Percentiles rank a stretch among this genome's conserved stretches.
phyloP scores from a whole-genome alignment of 2,888 invertebrate genomes.

The Caenorhabditis japonica region DNA sequence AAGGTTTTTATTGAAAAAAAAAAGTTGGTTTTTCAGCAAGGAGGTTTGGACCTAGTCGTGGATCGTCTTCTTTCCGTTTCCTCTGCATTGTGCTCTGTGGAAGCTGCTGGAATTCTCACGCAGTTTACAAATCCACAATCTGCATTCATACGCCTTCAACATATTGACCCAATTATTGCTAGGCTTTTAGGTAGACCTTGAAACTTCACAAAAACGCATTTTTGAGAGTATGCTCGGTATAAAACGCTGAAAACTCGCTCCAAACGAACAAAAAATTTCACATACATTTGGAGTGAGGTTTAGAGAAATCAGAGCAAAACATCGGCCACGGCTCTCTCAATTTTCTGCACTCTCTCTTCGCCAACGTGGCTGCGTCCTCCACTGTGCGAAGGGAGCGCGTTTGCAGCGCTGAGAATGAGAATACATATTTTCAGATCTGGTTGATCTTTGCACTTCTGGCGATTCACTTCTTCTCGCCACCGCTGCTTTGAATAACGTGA shows the following conservation, averaged over 20 bases:
- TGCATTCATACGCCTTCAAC: constrained; percentile 65
- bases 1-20: not conserved
- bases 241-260: no score
- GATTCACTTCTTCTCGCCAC: constrained; percentile 71
- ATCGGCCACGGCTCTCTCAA: no score
- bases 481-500: constrained; percentile 73
- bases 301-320: no score
- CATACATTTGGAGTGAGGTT: no score
- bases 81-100: constrained; percentile 63
- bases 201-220: not conserved
- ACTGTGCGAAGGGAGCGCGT: no score
- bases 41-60: constrained; percentile 66
- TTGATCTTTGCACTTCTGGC: constrained; percentile 66
- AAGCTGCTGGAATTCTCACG: constrained; percentile 75
- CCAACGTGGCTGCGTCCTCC: no score
- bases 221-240: no score
- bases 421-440: constrained; percentile 58
- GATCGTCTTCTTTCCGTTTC: constrained; percentile 58
- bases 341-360: no score
- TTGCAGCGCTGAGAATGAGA: no score
- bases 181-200: constrained; percentile 56
- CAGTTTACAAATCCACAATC: constrained; percentile 75
- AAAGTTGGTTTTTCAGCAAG: constrained; percentile 60
- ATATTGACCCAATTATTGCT: constrained; percentile 62
- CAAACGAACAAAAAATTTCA: no score